Percentiles rank a stretch among this genome's conserved stretches.
phyloP scores from a whole-genome alignment of 2,888 invertebrate species.

The Digitonthophagus gazella region DNA sequence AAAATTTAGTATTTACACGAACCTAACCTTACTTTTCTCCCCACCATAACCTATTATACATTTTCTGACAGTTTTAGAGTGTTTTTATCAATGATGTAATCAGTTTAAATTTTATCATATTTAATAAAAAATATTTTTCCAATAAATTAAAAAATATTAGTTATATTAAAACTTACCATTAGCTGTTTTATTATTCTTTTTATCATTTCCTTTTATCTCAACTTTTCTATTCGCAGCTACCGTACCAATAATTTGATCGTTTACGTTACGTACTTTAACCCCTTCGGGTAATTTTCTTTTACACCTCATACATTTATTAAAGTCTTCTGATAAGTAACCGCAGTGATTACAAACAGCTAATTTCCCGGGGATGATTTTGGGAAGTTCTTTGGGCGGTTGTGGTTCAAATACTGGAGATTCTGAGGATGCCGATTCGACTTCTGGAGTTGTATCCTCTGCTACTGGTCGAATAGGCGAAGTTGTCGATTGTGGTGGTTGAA shows the following conservation, averaged over 20 bases:
- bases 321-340: slow-evolving; percentile 76
- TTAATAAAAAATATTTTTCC: neutral
- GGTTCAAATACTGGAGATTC: slow-evolving; percentile 33
- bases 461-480: neutral
- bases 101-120: too few relatives aligned
- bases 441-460: slow-evolving; percentile 16
- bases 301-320: slow-evolving; percentile 75
- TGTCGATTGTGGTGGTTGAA: slow-evolving; percentile 11
- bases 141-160: neutral
- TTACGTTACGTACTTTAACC: slow-evolving; percentile 56
- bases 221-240: slow-evolving; percentile 14
- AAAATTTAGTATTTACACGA: too few relatives aligned
- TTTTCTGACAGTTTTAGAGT: too few relatives aligned
- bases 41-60: too few relatives aligned
- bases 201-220: slow-evolving; percentile 1
- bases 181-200: neutral
- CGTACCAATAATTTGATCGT: slow-evolving; percentile 17
- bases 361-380: slow-evolving; percentile 68
- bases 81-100: too few relatives aligned
- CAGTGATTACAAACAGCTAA: slow-evolving; percentile 78
- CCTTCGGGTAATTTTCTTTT: slow-evolving; percentile 69
- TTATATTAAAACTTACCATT: slow-evolving; percentile 1
- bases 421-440: slow-evolving; percentile 13
- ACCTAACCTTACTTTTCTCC: too few relatives aligned
- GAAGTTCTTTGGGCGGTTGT: slow-evolving; percentile 55